Evolutionary conservation across 2,888 invertebrate genomes (phyloP).

Genomic region (Leptopterna dolabrata): DNA sequence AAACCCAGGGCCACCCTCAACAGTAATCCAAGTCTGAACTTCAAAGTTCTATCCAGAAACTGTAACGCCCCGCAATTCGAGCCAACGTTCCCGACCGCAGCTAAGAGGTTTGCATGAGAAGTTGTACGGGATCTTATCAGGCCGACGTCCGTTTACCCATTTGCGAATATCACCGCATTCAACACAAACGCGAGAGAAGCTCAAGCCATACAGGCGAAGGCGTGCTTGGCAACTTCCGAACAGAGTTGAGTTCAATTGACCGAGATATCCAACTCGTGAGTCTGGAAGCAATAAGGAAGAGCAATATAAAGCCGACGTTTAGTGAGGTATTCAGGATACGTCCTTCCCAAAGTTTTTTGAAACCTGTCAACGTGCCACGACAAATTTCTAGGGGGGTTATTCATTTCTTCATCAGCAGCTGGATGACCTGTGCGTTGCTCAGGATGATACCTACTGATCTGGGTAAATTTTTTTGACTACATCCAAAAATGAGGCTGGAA

Average conservation of each 20-base stretch:
- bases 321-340: too few relatives aligned
- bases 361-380: too few relatives aligned
- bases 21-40: background rate
- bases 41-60: background rate
- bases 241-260: conserved; percentile 16
- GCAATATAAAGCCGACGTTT: background rate
- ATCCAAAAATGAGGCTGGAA: too few relatives aligned
- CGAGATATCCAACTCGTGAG: background rate
- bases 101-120: background rate
- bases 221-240: background rate
- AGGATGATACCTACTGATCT: too few relatives aligned
- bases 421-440: too few relatives aligned
- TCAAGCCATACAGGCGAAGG: background rate
- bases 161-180: background rate
- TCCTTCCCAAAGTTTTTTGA: too few relatives aligned
- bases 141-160: background rate
- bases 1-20: background rate
- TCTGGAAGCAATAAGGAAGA: background rate
- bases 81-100: background rate
- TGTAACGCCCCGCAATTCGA: background rate
- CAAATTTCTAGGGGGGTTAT: too few relatives aligned
- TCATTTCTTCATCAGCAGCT: too few relatives aligned
- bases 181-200: background rate
- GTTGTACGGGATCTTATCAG: background rate
- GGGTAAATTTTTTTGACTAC: too few relatives aligned